Percentiles rank a stretch among this genome's conserved stretches.
phyloP scores from a whole-genome alignment of 2,888 invertebrate genomes.

The Agonopterix subpropinquella region DNA sequence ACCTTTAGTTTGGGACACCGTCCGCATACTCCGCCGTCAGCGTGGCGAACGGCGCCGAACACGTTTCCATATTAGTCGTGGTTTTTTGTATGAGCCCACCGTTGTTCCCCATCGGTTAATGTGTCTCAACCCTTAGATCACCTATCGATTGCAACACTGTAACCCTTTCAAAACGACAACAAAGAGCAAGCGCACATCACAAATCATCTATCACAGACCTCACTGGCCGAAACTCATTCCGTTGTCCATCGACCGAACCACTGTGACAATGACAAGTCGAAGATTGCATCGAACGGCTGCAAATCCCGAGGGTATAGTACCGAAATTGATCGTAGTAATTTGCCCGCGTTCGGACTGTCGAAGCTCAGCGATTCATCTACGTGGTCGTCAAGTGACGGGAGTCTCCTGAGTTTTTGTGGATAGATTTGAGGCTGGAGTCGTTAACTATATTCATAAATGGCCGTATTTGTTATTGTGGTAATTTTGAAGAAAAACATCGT shows the following conservation, averaged over 20 bases:
- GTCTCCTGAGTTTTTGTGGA: background rate
- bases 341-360: constrained; percentile 42
- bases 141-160: background rate
- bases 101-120: too few relatives aligned
- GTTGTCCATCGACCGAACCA: constrained; percentile 12
- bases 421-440: too few relatives aligned
- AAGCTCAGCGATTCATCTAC: constrained; percentile 37
- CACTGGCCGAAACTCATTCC: constrained; percentile 1
- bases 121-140: too few relatives aligned
- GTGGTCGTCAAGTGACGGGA: background rate
- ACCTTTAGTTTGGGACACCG: too few relatives aligned
- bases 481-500: too few relatives aligned
- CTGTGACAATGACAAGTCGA: constrained; percentile 63
- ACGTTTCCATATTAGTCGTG: too few relatives aligned
- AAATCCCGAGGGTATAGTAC: constrained; percentile 42
- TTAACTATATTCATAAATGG: too few relatives aligned
- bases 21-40: too few relatives aligned
- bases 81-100: too few relatives aligned
- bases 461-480: too few relatives aligned
- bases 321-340: constrained; percentile 65
- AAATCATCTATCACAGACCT: constrained; percentile 3
- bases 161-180: background rate
- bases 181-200: background rate
- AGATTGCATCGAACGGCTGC: constrained; percentile 58
- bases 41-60: too few relatives aligned